A percentile compares a stretch with the other conserved stretches of the same genome.
These are phyloP conservation scores for Burhinus bistriatus DNA, from an alignment of 2,113 vertebrate genomes.

Conservation along the genomic window DNA sequence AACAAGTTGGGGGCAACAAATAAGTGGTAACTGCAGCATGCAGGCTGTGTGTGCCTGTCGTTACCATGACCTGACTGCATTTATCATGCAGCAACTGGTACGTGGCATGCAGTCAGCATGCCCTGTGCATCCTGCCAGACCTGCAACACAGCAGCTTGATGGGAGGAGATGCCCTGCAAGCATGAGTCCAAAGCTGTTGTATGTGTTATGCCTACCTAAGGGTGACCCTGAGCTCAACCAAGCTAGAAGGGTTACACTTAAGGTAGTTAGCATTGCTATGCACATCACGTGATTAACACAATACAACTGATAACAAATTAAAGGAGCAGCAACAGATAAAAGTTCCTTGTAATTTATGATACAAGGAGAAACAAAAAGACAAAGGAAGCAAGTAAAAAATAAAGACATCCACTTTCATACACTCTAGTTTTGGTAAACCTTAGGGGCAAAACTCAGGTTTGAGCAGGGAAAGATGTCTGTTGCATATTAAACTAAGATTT, in stretches of 20 bases:
- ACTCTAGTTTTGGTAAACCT: background rate
- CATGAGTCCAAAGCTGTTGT: background rate
- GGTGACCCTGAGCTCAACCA: background rate
- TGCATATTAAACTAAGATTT: background rate
- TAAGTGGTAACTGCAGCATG: background rate
- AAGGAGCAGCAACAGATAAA: background rate
- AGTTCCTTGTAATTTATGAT: background rate
- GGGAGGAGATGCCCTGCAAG: background rate
- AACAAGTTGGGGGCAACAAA: background rate
- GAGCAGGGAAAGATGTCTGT: background rate
- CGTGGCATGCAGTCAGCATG: rapidly evolving
- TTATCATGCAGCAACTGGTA: background rate
- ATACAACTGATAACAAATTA: background rate
- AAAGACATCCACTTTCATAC: background rate
- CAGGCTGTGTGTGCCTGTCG: background rate
- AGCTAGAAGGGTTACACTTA: background rate
- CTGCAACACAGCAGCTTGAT: rapidly evolving
- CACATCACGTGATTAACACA: background rate
- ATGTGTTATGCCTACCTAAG: rapidly evolving
- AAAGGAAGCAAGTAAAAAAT: background rate
- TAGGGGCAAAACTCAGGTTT: background rate
- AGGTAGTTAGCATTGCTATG: background rate
- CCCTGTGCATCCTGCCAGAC: background rate
- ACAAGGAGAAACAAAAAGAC: background rate
- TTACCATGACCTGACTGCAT: background rate